Evolutionary conservation across 2,888 invertebrate species (phyloP).

Genomic region (Furcula furcula): DNA sequence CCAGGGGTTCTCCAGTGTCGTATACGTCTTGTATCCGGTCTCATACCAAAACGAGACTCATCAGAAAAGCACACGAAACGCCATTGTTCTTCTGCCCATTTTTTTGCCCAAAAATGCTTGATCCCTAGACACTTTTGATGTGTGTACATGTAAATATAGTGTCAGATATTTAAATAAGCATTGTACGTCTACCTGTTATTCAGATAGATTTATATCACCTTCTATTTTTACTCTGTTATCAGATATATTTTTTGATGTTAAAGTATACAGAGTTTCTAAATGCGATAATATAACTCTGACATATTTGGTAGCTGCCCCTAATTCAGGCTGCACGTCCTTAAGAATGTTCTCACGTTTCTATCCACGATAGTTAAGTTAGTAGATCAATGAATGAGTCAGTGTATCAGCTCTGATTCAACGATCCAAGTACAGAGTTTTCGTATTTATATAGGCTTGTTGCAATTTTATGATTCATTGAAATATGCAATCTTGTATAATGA

Average conservation of each 20-base stretch:
- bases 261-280: neutral
- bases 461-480: slow-evolving; percentile 32
- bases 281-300: neutral
- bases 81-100: no score
- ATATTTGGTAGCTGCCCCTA: neutral
- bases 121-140: no score
- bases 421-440: slow-evolving; percentile 6
- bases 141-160: neutral
- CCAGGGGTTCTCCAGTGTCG: no score
- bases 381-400: slow-evolving; percentile 44
- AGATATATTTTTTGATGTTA: neutral
- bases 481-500: slow-evolving; percentile 8
- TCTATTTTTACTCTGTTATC: neutral
- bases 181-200: neutral
- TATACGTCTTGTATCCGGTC: no score
- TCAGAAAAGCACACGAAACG: no score
- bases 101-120: no score
- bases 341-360: slow-evolving; percentile 4
- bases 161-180: neutral
- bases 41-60: no score
- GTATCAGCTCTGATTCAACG: slow-evolving; percentile 25
- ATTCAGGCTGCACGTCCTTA: neutral
- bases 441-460: slow-evolving; percentile 9
- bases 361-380: slow-evolving; percentile 16
- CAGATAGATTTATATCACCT: neutral